A percentile compares a stretch with the other conserved stretches of the same genome.
Evolutionary conservation across 2,888 invertebrate genomes (phyloP).

Genomic region (Unio pictorum): DNA sequence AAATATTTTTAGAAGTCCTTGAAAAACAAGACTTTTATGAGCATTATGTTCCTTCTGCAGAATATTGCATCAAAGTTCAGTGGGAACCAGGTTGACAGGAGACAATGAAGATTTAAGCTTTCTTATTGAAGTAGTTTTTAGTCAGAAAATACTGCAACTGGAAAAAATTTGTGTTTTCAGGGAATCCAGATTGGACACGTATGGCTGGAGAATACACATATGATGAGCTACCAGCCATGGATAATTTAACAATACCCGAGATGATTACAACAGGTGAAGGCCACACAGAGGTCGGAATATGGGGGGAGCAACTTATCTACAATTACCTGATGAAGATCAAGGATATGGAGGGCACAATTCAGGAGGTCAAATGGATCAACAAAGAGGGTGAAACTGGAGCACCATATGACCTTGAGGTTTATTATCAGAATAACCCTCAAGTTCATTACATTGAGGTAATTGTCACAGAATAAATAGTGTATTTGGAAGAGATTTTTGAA

Average conservation of each 20-base stretch:
- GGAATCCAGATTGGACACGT: conserved; percentile 53
- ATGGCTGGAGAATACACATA: conserved; percentile 51
- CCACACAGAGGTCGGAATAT: conserved; percentile 50
- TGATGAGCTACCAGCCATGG: conserved; percentile 50
- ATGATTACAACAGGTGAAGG: conserved; percentile 22
- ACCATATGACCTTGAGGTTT: conserved; percentile 65
- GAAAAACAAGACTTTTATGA: too few species aligned
- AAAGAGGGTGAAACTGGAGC: conserved; percentile 46
- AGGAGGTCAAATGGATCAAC: conserved; percentile 57
- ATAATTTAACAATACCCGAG: conserved; percentile 31
- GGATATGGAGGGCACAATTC: conserved; percentile 30
- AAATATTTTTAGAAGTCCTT: too few species aligned
- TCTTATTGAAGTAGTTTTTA: too few species aligned
- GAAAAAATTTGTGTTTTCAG: conserved; percentile 25
- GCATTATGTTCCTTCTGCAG: too few species aligned
- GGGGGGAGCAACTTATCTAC: conserved; percentile 65
- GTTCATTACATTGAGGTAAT: conserved; percentile 48
- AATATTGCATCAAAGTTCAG: too few species aligned
- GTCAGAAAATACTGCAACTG: too few species aligned
- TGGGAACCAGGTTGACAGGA: too few species aligned
- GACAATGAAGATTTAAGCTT: too few species aligned
- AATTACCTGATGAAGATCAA: conserved; percentile 55
- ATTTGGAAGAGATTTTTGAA: conserved; percentile 60
- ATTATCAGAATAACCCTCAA: conserved; percentile 23
- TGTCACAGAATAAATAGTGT: conserved; percentile 58